Evolutionary conservation across 2,113 vertebrate genomes (phyloP).

Genomic region (Pluvianellus socialis): DNA sequence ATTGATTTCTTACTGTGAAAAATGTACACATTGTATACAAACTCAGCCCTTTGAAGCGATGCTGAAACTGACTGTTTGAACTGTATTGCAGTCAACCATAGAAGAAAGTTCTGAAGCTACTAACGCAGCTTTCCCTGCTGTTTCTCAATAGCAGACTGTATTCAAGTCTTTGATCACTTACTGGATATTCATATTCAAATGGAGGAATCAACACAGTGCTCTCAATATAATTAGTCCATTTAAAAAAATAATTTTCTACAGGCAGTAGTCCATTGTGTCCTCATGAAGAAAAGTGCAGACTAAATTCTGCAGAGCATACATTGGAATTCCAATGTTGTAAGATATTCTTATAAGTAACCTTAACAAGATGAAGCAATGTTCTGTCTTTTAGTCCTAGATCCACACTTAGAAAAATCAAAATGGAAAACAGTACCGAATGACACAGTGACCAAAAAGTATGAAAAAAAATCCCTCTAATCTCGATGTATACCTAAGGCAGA

Average conservation of each 20-base stretch:
- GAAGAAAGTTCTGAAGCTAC: neutral
- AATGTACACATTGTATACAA: neutral
- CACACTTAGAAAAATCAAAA: neutral
- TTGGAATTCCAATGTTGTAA: neutral
- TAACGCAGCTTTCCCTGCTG: neutral
- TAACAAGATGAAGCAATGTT: neutral
- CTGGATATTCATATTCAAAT: neutral
- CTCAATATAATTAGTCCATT: neutral
- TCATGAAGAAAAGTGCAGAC: neutral
- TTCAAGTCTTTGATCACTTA: neutral
- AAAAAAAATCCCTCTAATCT: neutral
- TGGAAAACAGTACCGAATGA: neutral
- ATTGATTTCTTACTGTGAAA: neutral
- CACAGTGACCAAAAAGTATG: neutral
- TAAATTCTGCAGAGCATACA: neutral
- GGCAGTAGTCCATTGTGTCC: neutral
- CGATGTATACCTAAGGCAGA: neutral
- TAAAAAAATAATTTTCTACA: neutral
- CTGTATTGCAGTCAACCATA: neutral
- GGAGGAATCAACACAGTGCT: neutral
- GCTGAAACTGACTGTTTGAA: neutral
- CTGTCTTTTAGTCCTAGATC: neutral
- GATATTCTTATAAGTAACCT: neutral
- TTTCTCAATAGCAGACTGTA: neutral
- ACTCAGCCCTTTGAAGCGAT: neutral